Percentiles rank a stretch among this genome's conserved stretches.
Conservation (phyloP, 2,113 vertebrate species). For the Poecile atricapillus region DNA sequence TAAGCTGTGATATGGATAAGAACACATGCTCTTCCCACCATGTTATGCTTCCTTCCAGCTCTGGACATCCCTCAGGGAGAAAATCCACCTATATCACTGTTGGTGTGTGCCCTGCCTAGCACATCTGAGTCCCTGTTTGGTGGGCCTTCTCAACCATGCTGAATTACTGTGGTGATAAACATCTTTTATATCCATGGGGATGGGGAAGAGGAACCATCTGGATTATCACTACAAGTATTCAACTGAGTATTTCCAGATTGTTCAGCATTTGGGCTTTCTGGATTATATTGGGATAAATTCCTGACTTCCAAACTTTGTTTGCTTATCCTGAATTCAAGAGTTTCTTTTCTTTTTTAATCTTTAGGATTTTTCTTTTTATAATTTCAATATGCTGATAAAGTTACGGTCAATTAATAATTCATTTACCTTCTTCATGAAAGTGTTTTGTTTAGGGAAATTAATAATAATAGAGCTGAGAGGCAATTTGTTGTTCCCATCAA, state of each 20-base stretch:
- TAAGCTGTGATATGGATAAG: accelerated
- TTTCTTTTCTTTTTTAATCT: neutral
- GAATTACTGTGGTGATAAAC: neutral
- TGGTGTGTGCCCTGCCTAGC: neutral
- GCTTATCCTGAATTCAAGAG: neutral
- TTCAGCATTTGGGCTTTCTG: neutral
- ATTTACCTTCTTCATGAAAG: neutral
- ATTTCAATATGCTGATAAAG: neutral
- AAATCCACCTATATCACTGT: neutral
- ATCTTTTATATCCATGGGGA: neutral
- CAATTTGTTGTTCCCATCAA: neutral
- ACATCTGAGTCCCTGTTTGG: neutral
- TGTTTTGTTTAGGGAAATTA: slow-evolving; percentile 4
- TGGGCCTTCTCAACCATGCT: neutral
- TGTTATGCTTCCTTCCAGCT: neutral
- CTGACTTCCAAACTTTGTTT: neutral
- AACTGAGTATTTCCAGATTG: slow-evolving; percentile 11
- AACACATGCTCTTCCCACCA: neutral
- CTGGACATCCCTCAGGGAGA: neutral
- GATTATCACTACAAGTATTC: neutral
- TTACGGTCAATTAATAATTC: neutral
- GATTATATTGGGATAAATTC: neutral
- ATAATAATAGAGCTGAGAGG: neutral
- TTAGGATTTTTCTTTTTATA: neutral
- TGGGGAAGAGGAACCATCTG: neutral